Base-by-base conservation (phyloP, 2,888 invertebrate genomes). In the Caenorhabditis sinica region DNA sequence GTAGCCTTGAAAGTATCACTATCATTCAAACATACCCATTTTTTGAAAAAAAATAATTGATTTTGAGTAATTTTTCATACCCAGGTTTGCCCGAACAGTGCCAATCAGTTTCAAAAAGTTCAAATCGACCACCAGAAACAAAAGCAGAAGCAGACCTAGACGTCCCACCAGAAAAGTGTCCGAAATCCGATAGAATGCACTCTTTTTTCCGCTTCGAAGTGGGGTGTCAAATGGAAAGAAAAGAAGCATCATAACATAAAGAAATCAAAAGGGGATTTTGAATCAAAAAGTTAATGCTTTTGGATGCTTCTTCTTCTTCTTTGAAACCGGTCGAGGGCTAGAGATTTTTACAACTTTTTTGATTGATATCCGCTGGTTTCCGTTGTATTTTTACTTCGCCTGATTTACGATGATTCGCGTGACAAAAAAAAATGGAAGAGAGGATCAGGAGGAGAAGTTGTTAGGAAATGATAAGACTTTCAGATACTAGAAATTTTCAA, bases 271-370 rank as follows among this genome's bases (percentile, higher is more conserved):
- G 36, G 73, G 49, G 74, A 74, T 68, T 66, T 33, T 28, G 33
- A 53, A 65, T 75, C 56, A 65, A 56, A 75, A 69, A 76, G 76
- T 69, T 68, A 76, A 76, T 75, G 68, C 76, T 65, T 58, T 60
- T 43, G 33, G 63, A 30, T 60, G 20, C 33, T 60, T 60, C 20
- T 60, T 33, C 58, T 6, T 51, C 30, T 66, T 43, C 45, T 33
- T n/a, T 5, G 30, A 40, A 76, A 68, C 76, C 76, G 76, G 76
- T 76, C 30, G 23, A n/a, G 11, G 23, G 9, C 9, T 9, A 8
- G 40, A 74, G 73, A 74, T 65, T 68, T 61, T 76, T 76, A 76
- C 76, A 76, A 69, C 76, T 76, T 65, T 68, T 69, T 45, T 76
- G 68, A 56, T 76, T 76, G 76, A 76, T 76, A 74, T 74, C 74